Evolutionary conservation across 53 echinoderm and acorn worm genomes (phyloP), one percentile per base, ranked within the genome.

Genomic region (Glandiceps talaboti): DNA sequence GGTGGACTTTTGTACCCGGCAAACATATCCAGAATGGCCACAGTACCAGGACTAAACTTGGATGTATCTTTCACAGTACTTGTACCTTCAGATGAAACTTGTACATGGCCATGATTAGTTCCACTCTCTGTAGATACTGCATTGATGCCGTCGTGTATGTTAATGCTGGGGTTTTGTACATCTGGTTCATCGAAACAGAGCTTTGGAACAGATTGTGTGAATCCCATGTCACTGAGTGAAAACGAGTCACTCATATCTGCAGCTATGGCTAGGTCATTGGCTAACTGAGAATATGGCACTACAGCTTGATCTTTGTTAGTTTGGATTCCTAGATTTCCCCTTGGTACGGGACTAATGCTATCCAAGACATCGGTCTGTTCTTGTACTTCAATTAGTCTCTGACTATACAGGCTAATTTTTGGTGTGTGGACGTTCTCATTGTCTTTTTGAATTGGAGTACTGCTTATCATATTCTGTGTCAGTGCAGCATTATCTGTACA

Each of bases 11-110:
- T 25, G 64, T 33, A 92, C 20, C 93, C 90, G 1, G 91, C 99
- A 78, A 99, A 84, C 78, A 93, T 31, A 73, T 99, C 99, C 1
- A 99, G 82, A 85, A 99, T 89, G 14, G 89, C 99, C 27, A 99
- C 1, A 1, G 99, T 94, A 29, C 91, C 97, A 30, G 93, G 91
- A 81, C 91, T 94, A 32, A 1, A 26, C 27, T 31, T 27, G 76
- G 1, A 27, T 26, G 26, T 28, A 12, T 20, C 64, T 12, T 6
- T 20, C 20, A 12, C 20, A 45, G 6, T 45, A 45, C 20, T 28
- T 29, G 29, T 1, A 29, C 29, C 1, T 1, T 28, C 29, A 28
- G 20, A 6, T 12, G 6, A 45, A 12, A 12, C 20, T 20, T 45
- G 6, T 12, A 45, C 64, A 20, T 45, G 64, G 6, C 20, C 20